A percentile compares a stretch with the other conserved stretches of the same genome.
Conservation (phyloP, 1,140 invertebrate genomes). For the Pristionchus pacificus region DNA sequence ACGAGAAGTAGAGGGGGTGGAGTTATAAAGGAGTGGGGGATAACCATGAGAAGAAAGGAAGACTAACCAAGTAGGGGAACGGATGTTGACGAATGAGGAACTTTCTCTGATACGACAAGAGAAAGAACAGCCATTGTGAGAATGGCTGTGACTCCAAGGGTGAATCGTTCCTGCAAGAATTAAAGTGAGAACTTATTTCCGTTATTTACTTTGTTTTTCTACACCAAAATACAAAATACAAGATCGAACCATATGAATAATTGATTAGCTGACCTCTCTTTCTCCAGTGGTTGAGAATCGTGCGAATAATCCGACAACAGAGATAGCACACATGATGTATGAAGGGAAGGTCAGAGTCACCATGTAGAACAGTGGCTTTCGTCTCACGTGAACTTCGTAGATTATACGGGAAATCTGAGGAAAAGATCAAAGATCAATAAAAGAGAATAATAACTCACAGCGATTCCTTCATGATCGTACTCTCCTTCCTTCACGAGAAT, state of each 20-base stretch:
- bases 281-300: slow-evolving; percentile 47
- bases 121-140: slow-evolving; percentile 48
- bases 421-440: background rate
- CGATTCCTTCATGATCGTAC: slow-evolving; percentile 47
- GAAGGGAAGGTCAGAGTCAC: slow-evolving; percentile 46
- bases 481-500: slow-evolving; percentile 42
- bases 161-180: slow-evolving; percentile 50
- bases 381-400: slow-evolving; percentile 44
- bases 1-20: too few relatives aligned
- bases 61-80: slow-evolving; percentile 44
- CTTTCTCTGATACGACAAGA: slow-evolving; percentile 48
- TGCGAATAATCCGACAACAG: slow-evolving; percentile 47
- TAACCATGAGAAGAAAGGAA: background rate
- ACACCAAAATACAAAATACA: slow-evolving; percentile 13
- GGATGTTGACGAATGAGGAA: slow-evolving; percentile 47
- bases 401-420: slow-evolving; percentile 44
- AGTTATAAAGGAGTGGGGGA: background rate
- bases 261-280: slow-evolving; percentile 33
- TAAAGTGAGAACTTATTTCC: too few relatives aligned
- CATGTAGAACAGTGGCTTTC: slow-evolving; percentile 50
- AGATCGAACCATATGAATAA: slow-evolving; percentile 10
- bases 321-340: slow-evolving; percentile 49
- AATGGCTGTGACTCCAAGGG: slow-evolving; percentile 46
- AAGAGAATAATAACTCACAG: too few relatives aligned
- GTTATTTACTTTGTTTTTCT: background rate